phyloP scores from a whole-genome alignment of 2,888 invertebrate genomes.

The Polydrusus pterygomalis region DNA sequence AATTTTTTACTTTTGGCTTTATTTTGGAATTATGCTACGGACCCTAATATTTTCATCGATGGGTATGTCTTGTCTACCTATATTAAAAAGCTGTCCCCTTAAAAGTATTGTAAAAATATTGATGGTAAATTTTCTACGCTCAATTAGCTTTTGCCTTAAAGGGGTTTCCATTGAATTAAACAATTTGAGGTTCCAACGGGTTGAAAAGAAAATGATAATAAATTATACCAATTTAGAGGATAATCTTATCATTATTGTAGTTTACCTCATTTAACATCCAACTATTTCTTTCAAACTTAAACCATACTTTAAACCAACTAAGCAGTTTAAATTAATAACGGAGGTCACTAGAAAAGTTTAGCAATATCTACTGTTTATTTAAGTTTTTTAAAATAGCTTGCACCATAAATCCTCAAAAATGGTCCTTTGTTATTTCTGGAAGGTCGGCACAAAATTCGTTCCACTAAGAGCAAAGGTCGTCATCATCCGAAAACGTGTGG shows the following conservation, averaged over 20 bases:
- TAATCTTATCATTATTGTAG: background rate
- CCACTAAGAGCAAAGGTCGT: no score
- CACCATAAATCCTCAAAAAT: no score
- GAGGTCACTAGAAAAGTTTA: background rate
- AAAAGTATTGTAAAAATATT: conserved; percentile 55
- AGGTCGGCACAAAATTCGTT: no score
- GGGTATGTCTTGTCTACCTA: conserved; percentile 12
- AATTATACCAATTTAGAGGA: background rate
- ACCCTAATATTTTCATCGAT: conserved; percentile 14
- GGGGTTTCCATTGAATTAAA: background rate
- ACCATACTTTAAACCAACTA: no score
- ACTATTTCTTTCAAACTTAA: no score
- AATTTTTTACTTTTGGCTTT: background rate
- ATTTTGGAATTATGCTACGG: background rate
- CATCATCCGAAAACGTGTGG: no score
- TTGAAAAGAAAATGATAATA: background rate
- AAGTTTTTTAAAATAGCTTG: background rate
- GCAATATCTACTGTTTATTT: no score
- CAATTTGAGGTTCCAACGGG: background rate
- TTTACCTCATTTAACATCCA: no score
- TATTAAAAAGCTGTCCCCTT: background rate
- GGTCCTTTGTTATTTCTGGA: no score
- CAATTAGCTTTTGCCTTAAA: conserved; percentile 40
- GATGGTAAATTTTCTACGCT: conserved; percentile 49
- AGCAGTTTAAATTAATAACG: no score